Base-by-base conservation (phyloP, 2,888 invertebrate genomes). In the Caenorhabditis sinica region DNA sequence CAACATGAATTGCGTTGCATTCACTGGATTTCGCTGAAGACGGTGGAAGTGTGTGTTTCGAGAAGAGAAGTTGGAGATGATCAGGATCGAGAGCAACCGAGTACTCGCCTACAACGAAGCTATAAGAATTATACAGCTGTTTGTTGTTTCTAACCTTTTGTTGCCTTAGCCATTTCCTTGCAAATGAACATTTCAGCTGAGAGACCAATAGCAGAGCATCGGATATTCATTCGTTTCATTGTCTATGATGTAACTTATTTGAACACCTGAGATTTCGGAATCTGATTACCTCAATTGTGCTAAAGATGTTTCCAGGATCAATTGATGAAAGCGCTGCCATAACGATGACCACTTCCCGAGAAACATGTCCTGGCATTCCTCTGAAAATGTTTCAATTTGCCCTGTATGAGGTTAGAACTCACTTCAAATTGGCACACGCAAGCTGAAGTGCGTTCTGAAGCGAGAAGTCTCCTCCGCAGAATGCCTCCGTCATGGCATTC, bases 251-350 rank as follows among this genome's bases (percentile, higher is more conserved):
- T n/a, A n/a, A 20, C 20, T 20, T 5, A 49, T 20, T 49, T 20
- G n/a, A 20, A 49, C 1, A 13, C 20, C 6, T 40, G n/a, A n/a
- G n/a, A n/a, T n/a, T n/a, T n/a, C n/a, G n/a, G n/a, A n/a, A n/a
- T n/a, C n/a, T n/a, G n/a, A n/a, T 17, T 17, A 95, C 95, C 93
- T 95, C 95, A 89, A 96, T 96, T 9, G 97, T 97, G 77, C 94
- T 94, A 87, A 95, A 95, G 53, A 99, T 97, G 93, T 98, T 97
- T 23, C 96, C 95, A 1, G 98, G 98, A 94, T 99, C 99, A 93
- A 98, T 98, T 0, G 98, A 97, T 0, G 98, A 97, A 30, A 99
- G 94, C 89, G 97, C 97, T 2, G 96, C 97, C 94, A 97, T 95
- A 30, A 99, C 95, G 2, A 98, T 94, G 11, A 99, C 94, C 43